Conservation (phyloP, 92 coral and sea anemone species). For the Pocillopora grandis region DNA sequence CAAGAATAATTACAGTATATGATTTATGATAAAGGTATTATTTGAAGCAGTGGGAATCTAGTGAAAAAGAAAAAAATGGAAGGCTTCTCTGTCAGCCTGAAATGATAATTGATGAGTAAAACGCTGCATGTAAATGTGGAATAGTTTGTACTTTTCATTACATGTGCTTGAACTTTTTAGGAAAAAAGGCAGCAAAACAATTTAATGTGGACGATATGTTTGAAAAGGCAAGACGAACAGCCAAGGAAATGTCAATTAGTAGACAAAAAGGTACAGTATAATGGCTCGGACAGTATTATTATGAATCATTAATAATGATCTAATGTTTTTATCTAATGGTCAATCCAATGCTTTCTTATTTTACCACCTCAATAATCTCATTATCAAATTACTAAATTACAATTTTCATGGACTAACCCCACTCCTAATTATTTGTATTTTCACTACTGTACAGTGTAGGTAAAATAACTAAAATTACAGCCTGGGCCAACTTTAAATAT, state of each 20-base stretch:
- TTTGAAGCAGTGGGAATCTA: no score
- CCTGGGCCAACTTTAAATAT: not conserved
- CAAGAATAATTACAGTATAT: no score
- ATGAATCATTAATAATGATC: no score
- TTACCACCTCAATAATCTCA: not conserved
- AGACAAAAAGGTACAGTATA: conserved; percentile 48
- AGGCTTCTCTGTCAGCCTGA: no score
- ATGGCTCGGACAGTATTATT: no score
- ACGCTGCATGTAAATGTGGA: not conserved
- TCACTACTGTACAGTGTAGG: no score
- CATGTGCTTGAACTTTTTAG: conserved; percentile 14
- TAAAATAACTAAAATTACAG: no score
- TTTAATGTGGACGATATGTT: conserved; percentile 93
- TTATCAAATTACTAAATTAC: not conserved
- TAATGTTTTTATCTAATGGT: no score
- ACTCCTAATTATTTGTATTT: not conserved
- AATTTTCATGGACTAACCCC: not conserved
- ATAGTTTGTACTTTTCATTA: not conserved
- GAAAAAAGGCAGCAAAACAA: conserved; percentile 86
- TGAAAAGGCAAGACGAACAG: conserved; percentile 86
- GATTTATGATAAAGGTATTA: no score
- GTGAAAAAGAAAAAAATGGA: no score
- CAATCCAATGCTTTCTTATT: not conserved
- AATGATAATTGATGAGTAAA: not conserved
- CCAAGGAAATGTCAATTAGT: conserved; percentile 67